Base-by-base conservation (phyloP, 2,113 vertebrate genomes). In the Poicephalus gulielmi region DNA sequence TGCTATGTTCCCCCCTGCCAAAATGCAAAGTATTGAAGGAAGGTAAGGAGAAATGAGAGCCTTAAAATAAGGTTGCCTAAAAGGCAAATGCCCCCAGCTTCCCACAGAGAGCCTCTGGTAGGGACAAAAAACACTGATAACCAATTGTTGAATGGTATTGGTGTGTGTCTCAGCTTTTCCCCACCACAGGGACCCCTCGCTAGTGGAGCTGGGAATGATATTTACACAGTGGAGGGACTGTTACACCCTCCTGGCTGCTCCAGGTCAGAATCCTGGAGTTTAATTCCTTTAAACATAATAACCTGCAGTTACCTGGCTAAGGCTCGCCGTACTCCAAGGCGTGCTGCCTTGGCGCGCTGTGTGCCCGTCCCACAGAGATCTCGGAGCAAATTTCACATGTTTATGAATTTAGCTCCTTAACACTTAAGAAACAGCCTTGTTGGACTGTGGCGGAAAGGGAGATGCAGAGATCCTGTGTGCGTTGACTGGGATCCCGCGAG, bases 341-440 rank as follows among this genome's bases (percentile, higher is more conserved):
- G 74, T 3, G 16, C 69, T 37, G 35, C 83, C 39, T 94, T 93
- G 77, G 74, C 81, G 64, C 0, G 0, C 31, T 0, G 14, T 28
- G 13, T 47, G 84, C 71, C 68, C 49, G 57, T 70, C 63, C 71
- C 84, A 92, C 12, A 1, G 83, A 84, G 88, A 83, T 75, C 78
- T 89, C 80, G 63, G 79, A 41, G 63, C 76, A 69, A 89, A 92
- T 91, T 92, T 85, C 84, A 91, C 95, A 63, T 94, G 87, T 93
- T 93, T 95, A 77, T 91, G 55, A 94, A 94, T 96, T 91, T 95
- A 80, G 67, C 35, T 70, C 66, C 77, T 78, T 71, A 90, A 68
- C 1, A 3, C 67, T 86, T 70, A 67, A 86, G 92, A 92, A 94
- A 70, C 69, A 84, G 52, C 64, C 60, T 67, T 9, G 35, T 83